Base-by-base conservation (phyloP, 2,113 vertebrate genomes). In the Leptosomus discolor region DNA sequence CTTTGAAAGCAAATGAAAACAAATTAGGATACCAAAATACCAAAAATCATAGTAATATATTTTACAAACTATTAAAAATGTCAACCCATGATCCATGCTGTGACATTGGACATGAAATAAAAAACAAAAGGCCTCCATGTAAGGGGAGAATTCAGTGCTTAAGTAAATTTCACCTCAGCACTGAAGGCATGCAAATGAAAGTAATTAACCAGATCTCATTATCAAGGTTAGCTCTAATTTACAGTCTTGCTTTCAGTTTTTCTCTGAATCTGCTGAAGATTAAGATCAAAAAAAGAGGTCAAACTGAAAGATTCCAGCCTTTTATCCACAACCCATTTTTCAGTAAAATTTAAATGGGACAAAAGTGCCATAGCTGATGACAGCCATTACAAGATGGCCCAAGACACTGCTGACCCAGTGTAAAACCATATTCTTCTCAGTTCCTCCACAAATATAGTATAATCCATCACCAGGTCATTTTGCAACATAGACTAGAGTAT, bases 141-240 rank as follows among this genome's bases (percentile, higher is more conserved):
- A 56, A 37, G 8, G 36, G 71, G 15, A 88, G 20, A 91, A 89
- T 34, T 79, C 65, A 63, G 30, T 34, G 26, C 85, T 91, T 85
- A 91, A 92, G 51, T 48, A 92, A 48, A 90, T 69, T 64, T 79
- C 48, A 84, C 39, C 43, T 87, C 39, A 71, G 6, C 22, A 84
- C 21, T 36, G 15, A 91, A 64, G 24, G 32, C 45, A 68, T 23
- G 67, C 34, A 81, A 88, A 82, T 56, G 11, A 37, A 78, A 85
- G 48, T 71, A 91, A 94, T 70, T 91, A 97, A 92, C 32, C 53
- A 82, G 53, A 39, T 61, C 65, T 87, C 86, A 77, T 73, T 79
- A 94, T 32, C 46, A 81, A 83, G 21, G 27, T 26, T 77, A 0
- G 0, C 23, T 91, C 77, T 89, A 68, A 70, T 69, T 82, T 82